Conservation (phyloP, 2,888 invertebrate species). For the Gryllus longicercus region DNA sequence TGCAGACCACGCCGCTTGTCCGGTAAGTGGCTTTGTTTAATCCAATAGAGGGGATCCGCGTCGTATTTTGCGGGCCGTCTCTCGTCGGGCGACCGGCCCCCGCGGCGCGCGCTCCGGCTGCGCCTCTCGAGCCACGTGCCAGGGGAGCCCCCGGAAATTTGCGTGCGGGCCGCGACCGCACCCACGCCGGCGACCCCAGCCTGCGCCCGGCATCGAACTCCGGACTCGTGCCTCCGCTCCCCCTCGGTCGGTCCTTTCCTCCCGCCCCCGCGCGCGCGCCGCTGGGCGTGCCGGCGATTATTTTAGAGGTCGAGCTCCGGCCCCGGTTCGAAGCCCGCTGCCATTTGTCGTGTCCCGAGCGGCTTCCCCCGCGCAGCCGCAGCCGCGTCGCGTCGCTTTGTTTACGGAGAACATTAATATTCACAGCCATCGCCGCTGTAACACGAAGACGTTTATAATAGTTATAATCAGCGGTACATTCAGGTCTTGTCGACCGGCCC, state of each 20-base stretch:
- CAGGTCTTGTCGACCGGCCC: background rate
- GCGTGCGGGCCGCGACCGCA: too few relatives aligned
- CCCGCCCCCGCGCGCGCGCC: too few relatives aligned
- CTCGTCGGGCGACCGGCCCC: background rate
- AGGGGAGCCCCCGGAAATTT: too few relatives aligned
- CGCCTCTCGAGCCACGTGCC: too few relatives aligned
- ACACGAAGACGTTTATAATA: background rate
- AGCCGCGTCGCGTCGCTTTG: background rate
- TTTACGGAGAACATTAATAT: slow-evolving; percentile 6
- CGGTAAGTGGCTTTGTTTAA: background rate
- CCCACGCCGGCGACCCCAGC: too few relatives aligned
- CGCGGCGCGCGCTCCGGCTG: background rate
- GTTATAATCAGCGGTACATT: slow-evolving; percentile 4
- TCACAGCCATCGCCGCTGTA: background rate
- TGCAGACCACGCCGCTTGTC: too few relatives aligned
- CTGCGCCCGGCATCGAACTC: too few relatives aligned
- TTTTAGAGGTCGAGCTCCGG: background rate
- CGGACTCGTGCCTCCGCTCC: too few relatives aligned
- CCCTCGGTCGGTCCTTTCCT: too few relatives aligned
- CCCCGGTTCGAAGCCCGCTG: slow-evolving; percentile 23
- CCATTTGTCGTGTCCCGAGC: slow-evolving; percentile 27
- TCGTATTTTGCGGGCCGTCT: background rate
- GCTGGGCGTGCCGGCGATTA: too few relatives aligned
- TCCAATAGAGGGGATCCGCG: slow-evolving; percentile 5
- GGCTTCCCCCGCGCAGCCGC: background rate